phyloP scores from a whole-genome alignment of 2,888 invertebrate genomes.

The Habrosyne pyritoides region DNA sequence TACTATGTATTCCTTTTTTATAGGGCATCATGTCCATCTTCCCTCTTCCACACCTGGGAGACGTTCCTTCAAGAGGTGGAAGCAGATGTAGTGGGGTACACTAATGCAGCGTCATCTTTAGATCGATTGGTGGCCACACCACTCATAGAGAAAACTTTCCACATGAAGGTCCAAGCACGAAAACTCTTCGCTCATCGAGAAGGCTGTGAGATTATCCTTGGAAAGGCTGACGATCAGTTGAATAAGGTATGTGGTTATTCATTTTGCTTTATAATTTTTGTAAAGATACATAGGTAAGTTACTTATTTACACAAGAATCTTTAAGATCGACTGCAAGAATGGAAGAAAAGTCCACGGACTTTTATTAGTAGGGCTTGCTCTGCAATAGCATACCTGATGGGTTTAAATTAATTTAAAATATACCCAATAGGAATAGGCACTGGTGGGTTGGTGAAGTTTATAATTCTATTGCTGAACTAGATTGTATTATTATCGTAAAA shows the following conservation, averaged over 20 bases:
- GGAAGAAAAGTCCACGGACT: too few relatives aligned
- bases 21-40: constrained; percentile 90
- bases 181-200: constrained; percentile 96
- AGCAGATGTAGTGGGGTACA: constrained; percentile 93
- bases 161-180: constrained; percentile 94
- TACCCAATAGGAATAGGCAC: too few relatives aligned
- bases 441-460: too few relatives aligned
- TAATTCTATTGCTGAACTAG: too few relatives aligned
- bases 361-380: too few relatives aligned
- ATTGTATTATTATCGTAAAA: too few relatives aligned
- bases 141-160: constrained; percentile 93
- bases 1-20: constrained; percentile 21
- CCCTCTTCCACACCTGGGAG: constrained; percentile 95
- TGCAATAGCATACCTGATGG: too few relatives aligned
- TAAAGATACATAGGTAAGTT: too few relatives aligned
- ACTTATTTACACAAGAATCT: too few relatives aligned
- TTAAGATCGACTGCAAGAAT: too few relatives aligned
- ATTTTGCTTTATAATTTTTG: too few relatives aligned
- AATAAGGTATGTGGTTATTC: constrained; percentile 61
- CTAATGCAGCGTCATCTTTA: constrained; percentile 92
- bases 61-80: constrained; percentile 95
- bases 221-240: constrained; percentile 88
- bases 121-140: constrained; percentile 91
- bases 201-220: constrained; percentile 93
- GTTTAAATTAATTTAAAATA: too few relatives aligned